These are phyloP conservation scores for Alentia gelatinosa DNA, from an alignment of 2,888 invertebrate genomes.

Conservation along the genomic window DNA sequence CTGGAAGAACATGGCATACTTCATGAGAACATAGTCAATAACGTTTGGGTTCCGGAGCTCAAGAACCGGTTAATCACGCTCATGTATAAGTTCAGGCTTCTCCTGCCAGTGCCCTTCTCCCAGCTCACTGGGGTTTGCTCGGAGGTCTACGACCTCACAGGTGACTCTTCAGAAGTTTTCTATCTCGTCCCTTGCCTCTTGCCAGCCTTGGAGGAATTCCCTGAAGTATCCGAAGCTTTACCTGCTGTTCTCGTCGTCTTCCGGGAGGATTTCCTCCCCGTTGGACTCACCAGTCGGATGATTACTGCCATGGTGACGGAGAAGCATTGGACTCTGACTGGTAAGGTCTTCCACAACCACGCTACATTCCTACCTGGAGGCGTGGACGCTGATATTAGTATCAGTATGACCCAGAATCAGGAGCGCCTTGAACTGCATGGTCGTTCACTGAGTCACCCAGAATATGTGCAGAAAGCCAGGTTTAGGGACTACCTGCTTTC, in stretches of 20 bases:
- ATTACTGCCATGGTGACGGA: not conserved
- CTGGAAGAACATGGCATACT: slow-evolving; percentile 14
- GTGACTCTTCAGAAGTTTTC: not conserved
- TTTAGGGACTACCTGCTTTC: not conserved
- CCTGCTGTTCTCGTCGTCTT: not conserved
- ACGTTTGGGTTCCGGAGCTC: not conserved
- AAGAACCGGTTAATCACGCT: not conserved
- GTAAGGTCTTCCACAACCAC: not conserved
- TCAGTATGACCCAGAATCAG: not conserved
- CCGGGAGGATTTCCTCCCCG: not conserved
- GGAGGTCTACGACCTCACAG: not conserved
- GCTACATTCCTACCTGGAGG: not conserved
- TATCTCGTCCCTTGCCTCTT: slow-evolving; percentile 33
- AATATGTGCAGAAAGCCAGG: not conserved
- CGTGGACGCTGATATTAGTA: not conserved
- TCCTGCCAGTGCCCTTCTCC: not conserved
- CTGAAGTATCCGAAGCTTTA: not conserved
- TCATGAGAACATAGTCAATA: not conserved
- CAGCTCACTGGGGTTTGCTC: not conserved
- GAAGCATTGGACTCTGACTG: not conserved
- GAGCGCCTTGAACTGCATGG: not conserved
- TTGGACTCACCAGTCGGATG: not conserved
- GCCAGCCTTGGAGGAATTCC: not conserved
- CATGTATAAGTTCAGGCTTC: slow-evolving; percentile 27
- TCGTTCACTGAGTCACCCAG: not conserved